Evolutionary conservation across 2,113 vertebrate species (phyloP).

Genomic region (Labrus mixtus): DNA sequence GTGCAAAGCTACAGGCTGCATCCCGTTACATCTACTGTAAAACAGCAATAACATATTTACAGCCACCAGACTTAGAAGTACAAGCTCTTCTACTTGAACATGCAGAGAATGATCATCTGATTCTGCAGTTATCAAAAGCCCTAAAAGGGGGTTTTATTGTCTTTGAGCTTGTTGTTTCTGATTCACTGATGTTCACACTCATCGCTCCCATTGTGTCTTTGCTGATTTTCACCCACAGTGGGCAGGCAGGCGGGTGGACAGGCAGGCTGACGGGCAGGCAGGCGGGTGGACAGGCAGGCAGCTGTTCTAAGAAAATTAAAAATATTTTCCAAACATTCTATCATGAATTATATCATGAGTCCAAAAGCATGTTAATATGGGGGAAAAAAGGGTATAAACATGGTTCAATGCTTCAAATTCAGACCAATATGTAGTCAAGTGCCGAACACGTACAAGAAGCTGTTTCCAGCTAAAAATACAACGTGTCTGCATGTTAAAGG

Average conservation of each 20-base stretch:
- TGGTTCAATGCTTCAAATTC: not conserved
- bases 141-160: not conserved
- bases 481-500: not conserved
- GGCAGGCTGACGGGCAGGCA: too few species aligned
- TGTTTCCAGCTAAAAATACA: not conserved
- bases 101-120: too few species aligned
- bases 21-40: not conserved
- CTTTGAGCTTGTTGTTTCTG: slow-evolving; percentile 1
- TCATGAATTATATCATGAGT: not conserved
- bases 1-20: not conserved
- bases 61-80: not conserved
- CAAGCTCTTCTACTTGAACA: not conserved
- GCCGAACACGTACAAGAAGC: too few species aligned
- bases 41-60: too few species aligned
- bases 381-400: not conserved
- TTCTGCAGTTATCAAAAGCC: too few species aligned
- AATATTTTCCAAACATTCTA: not conserved
- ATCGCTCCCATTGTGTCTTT: not conserved
- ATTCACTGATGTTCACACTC: not conserved
- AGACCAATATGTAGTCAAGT: not conserved
- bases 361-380: not conserved
- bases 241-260: too few species aligned
- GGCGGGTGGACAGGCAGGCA: too few species aligned
- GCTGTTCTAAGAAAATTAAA: too few species aligned
- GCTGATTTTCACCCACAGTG: not conserved